Evolutionary conservation across 2,797 vertebrate species (phyloP), one percentile per base, ranked within the genome.

Genomic region (Macrochelys suwanniensis): DNA sequence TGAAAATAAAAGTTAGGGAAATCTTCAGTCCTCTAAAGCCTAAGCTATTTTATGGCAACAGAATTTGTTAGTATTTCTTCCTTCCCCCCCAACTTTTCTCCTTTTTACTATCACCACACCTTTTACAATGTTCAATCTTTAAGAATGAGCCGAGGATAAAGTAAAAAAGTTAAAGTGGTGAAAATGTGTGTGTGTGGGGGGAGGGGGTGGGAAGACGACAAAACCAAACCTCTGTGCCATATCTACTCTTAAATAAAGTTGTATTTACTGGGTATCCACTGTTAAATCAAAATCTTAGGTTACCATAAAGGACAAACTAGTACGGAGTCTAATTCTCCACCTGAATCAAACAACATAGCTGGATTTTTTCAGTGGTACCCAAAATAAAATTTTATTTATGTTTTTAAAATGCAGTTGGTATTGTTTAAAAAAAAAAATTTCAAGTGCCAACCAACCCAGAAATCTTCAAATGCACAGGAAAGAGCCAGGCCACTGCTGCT

Each of bases 71-170:
- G 82, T 88, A 89, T 56, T 89, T 5, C 82, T 88, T 79, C 80
- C 88, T 33, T 49, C 53, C 42, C 71, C 28, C 84, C 12, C 21
- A 85, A 82, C 92, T 51, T 71, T 49, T 56, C 77, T 94, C 91
- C 71, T 61, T 96, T 88, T 85, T 82, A 56, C 80, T 95, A 76
- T 25, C 83, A 92, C 53, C 74, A 96, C 51, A 86, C 92, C 94
- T 87, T 97, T 98, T 96, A 97, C 89, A 97, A 96, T 95, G 96
- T 1, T 96, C 61, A 92, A 16, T 92, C 93, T 92, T 95, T 93
- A 94, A 94, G 92, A 97, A 96, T 95, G 97, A 97, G 97, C 97
- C 97, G 97, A 98, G 97, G 97, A 97, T 96, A 96, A 96, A 42
- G 33, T 91, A 91, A 93, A 93, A 96, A 97, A 89, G 90, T 95